Evolutionary conservation across 2,797 vertebrate species (phyloP).

Genomic region (Tarsius wallacei): DNA sequence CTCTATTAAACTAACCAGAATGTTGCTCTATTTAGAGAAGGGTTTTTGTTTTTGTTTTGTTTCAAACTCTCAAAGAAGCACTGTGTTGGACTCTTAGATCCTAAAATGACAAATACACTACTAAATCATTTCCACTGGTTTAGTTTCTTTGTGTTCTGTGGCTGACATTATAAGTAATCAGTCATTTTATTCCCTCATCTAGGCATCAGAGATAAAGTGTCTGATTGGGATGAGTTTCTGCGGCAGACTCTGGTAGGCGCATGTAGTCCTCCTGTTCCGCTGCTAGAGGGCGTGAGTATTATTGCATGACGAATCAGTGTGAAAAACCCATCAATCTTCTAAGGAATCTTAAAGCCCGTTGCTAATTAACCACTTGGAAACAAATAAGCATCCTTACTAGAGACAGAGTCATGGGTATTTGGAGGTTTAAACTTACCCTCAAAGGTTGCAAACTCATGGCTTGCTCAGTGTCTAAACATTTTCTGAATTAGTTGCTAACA

Average conservation of each 20-base stretch:
- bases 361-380: not conserved
- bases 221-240: constrained; percentile 95
- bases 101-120: not conserved
- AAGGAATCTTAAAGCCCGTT: constrained; percentile 18
- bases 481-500: constrained; percentile 58
- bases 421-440: not conserved
- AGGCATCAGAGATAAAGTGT: constrained; percentile 97
- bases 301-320: not conserved
- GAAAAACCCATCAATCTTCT: constrained; percentile 25
- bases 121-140: not conserved
- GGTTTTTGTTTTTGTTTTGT: constrained; percentile 26
- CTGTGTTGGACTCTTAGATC: not conserved
- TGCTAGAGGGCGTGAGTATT: constrained; percentile 97
- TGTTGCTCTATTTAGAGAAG: not conserved
- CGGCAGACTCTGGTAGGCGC: constrained; percentile 94
- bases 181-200: constrained; percentile 66
- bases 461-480: not conserved
- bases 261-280: constrained; percentile 95
- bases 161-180: constrained; percentile 38
- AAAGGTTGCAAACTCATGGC: not conserved
- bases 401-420: not conserved
- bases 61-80: constrained; percentile 46
- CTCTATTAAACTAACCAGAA: not conserved
- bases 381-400: constrained; percentile 43
- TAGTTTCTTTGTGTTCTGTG: not conserved